Percentiles rank a stretch among this genome's conserved stretches.
These are phyloP conservation scores for Sapayoa aenigma DNA, from an alignment of 2,113 vertebrate genomes.

Conservation along the genomic window DNA sequence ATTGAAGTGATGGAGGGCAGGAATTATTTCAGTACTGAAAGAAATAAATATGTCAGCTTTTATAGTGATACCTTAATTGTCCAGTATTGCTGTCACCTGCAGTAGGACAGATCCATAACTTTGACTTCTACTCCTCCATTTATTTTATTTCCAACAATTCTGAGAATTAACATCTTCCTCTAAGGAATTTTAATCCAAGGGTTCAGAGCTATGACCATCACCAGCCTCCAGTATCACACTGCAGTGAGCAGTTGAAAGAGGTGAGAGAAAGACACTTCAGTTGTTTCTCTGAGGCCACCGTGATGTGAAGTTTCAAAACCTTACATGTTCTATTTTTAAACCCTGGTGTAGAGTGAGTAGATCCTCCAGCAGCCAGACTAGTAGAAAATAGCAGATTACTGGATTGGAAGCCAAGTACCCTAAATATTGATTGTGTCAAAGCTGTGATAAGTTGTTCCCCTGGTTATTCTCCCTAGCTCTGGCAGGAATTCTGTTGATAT, in stretches of 20 bases:
- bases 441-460: constrained; percentile 26
- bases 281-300: neutral
- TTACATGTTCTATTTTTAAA: constrained; percentile 39
- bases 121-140: neutral
- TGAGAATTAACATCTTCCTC: neutral
- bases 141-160: neutral
- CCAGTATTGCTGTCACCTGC: neutral
- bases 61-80: neutral
- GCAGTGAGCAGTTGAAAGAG: neutral
- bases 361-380: constrained; percentile 35
- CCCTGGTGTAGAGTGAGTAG: constrained; percentile 33
- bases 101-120: neutral
- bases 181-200: neutral
- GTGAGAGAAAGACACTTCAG: neutral
- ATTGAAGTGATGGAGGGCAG: neutral
- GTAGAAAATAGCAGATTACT: constrained; percentile 51
- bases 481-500: neutral
- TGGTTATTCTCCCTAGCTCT: constrained; percentile 44
- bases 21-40: neutral
- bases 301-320: constrained; percentile 3
- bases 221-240: neutral
- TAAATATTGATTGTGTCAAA: constrained; percentile 55
- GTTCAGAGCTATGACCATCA: neutral
- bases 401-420: constrained; percentile 43
- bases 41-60: neutral